Evolutionary conservation across 1,140 invertebrate species (phyloP).

Genomic region (Zaprionus ornatus): DNA sequence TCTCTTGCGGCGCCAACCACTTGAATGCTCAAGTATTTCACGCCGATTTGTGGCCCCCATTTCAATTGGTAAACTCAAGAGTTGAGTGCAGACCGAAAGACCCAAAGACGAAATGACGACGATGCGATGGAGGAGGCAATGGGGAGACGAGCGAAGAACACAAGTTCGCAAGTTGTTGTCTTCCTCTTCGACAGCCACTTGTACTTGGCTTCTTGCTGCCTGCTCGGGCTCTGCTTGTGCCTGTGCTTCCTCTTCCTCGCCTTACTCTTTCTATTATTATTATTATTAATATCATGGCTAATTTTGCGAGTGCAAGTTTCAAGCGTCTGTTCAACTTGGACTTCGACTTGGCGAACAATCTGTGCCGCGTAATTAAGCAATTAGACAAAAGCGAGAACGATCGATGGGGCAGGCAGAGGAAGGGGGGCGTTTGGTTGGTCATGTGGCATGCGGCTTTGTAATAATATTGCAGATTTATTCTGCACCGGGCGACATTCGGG

Average conservation of each 20-base stretch:
- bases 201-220: not conserved
- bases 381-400: conserved; percentile 36
- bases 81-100: conserved; percentile 3
- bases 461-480: conserved; percentile 55
- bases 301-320: conserved; percentile 54
- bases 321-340: conserved; percentile 34
- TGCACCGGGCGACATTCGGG: conserved; percentile 22
- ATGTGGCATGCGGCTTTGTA: conserved; percentile 27
- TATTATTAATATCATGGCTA: conserved; percentile 52
- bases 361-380: conserved; percentile 67
- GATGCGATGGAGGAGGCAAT: conserved; percentile 3
- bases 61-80: conserved; percentile 37
- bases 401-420: not conserved
- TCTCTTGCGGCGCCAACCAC: conserved; percentile 29
- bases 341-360: conserved; percentile 21
- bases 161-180: conserved; percentile 53
- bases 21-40: conserved; percentile 71
- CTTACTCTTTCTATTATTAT: conserved; percentile 12
- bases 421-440: not conserved
- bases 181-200: conserved; percentile 1
- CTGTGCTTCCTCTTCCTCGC: not conserved
- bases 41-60: conserved; percentile 64
- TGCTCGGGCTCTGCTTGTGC: not conserved
- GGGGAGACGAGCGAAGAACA: conserved; percentile 6
- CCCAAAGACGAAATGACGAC: not conserved